Conservation (phyloP, 2,113 vertebrate genomes). For the Nipponia nippon region DNA sequence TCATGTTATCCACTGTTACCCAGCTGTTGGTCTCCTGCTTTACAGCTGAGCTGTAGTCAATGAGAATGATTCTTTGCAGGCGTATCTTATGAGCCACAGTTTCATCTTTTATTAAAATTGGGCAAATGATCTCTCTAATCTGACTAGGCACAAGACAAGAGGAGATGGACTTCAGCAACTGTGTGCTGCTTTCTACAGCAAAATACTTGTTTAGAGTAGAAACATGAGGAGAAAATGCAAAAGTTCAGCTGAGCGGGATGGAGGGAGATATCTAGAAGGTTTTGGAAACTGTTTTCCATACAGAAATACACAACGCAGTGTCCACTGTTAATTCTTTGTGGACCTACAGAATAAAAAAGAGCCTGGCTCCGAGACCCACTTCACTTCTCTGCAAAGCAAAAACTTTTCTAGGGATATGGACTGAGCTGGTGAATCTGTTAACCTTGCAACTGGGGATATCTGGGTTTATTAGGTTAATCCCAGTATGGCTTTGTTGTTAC, state of each 20-base stretch:
- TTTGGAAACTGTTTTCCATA: not conserved
- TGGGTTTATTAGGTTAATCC: not conserved
- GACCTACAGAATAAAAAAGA: not conserved
- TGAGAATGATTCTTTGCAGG: not conserved
- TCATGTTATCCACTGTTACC: not conserved
- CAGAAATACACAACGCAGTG: too few species aligned
- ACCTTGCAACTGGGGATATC: not conserved
- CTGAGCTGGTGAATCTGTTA: not conserved
- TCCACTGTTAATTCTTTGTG: not conserved
- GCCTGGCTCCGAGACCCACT: not conserved
- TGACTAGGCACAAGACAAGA: not conserved
- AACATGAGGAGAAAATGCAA: not conserved
- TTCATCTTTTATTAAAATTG: not conserved
- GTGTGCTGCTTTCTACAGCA: not conserved
- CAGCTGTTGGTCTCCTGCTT: not conserved
- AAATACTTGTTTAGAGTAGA: not conserved
- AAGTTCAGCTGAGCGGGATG: not conserved
- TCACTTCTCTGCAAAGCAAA: not conserved
- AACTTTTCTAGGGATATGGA: not conserved
- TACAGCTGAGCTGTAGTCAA: not conserved
- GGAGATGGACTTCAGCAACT: not conserved
- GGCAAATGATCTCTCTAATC: not conserved
- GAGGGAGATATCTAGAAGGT: not conserved
- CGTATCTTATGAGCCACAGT: not conserved
- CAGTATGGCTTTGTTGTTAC: not conserved